These are phyloP conservation scores for Hololepta plana DNA, from an alignment of 2,888 invertebrate genomes.

Conservation along the genomic window DNA sequence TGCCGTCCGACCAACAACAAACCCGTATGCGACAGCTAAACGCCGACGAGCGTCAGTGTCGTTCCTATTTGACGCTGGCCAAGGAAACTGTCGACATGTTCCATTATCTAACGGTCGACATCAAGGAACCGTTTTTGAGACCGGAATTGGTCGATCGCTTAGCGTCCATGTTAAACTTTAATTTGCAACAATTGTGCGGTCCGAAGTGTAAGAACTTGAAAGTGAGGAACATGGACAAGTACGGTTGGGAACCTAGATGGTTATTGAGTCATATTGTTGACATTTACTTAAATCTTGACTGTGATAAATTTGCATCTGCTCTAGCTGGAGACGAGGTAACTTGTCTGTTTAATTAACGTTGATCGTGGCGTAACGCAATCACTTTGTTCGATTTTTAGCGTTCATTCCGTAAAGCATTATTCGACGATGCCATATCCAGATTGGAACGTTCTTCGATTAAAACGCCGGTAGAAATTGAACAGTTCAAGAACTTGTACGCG, in stretches of 20 bases:
- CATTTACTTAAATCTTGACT: conserved; percentile 92
- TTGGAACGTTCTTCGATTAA: conserved; percentile 73
- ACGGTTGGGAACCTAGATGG: conserved; percentile 92
- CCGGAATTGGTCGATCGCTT: conserved; percentile 84
- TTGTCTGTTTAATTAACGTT: conserved; percentile 7
- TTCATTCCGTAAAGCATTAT: conserved; percentile 83
- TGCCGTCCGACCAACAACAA: conserved; percentile 52
- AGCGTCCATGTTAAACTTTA: conserved; percentile 97
- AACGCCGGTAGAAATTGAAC: conserved; percentile 66
- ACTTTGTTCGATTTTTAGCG: conserved; percentile 39
- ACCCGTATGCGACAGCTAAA: conserved; percentile 58
- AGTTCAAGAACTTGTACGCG: conserved; percentile 59
- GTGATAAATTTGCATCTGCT: conserved; percentile 77
- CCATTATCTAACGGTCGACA: conserved; percentile 87
- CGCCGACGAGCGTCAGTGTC: conserved; percentile 74
- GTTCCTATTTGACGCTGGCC: conserved; percentile 79
- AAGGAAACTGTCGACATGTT: conserved; percentile 97
- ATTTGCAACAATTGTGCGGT: conserved; percentile 89
- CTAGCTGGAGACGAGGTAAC: conserved; percentile 88
- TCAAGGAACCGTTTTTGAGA: conserved; percentile 85
- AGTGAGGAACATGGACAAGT: conserved; percentile 84
- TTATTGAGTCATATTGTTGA: conserved; percentile 84
- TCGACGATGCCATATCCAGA: conserved; percentile 74
- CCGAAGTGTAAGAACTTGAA: conserved; percentile 88
- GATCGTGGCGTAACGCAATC: conserved; percentile 2